Base-by-base conservation (phyloP, 2,797 vertebrate species). In the Bradypus variegatus region DNA sequence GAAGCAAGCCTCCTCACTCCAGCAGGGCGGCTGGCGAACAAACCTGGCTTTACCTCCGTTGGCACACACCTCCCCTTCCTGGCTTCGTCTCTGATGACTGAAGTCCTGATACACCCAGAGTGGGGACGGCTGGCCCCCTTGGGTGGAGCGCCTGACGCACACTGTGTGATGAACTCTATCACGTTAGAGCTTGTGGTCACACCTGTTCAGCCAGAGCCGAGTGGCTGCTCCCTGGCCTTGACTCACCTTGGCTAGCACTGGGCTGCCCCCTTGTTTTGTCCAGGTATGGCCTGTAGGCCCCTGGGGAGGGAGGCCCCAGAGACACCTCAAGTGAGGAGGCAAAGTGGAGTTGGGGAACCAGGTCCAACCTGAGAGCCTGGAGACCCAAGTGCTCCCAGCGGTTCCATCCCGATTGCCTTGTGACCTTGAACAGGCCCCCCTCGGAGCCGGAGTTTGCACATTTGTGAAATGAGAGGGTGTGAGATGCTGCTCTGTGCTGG, bases 151-250 rank as follows among this genome's bases (percentile, higher is more conserved):
- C 21, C 77, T 0, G 41, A 13, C 70, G 23, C 31, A 0, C 18
- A n/a, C 7, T 14, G 21, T 7, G 1, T 15, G 9, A 0, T 15
- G 29, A 10, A 33, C n/a, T n/a, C 45, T 2, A 1, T 36, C 9
- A 19, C 3, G 6, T 8, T 15, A 2, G 41, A 23, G n/a, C 1
- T 0, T 1, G 31, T 48, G 11, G 33, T 36, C 23, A 69, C 38
- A 0, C 29, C 10, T 11, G 55, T 10, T 36, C 36, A 65, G 81
- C 65, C 83, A 14, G 27, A 29, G n/a, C 65, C 0, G 0, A 6
- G 2, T 8, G 55, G 36, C 55, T 19, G 64, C 38, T 15, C 33
- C 84, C 33, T 14, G 48, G 53, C 60, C 88, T 36, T 38, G 62
- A 21, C 58, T 50, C 27, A 23, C 81, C 73, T n/a, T 8, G 38